Evolutionary conservation across 2,888 invertebrate genomes (phyloP).

Genomic region (Melieria crassipennis): DNA sequence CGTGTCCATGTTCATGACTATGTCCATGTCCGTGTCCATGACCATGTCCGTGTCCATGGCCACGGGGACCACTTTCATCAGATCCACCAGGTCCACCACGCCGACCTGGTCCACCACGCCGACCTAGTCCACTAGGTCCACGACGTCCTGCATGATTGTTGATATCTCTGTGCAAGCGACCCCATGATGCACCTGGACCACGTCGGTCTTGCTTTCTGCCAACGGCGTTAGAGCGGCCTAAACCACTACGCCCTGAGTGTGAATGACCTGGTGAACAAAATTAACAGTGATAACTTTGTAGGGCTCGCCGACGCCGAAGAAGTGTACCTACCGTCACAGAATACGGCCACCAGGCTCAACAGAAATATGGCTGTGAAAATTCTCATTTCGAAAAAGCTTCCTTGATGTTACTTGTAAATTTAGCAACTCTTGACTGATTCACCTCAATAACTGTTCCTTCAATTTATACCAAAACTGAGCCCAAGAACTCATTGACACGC

Average conservation of each 20-base stretch:
- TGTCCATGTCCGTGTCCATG: background rate
- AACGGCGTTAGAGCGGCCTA: too few species aligned
- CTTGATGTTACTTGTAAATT: too few species aligned
- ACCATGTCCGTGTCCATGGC: background rate
- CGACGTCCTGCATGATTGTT: background rate
- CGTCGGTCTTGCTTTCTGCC: too few species aligned
- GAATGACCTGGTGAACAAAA: too few species aligned
- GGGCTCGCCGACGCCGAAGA: too few species aligned
- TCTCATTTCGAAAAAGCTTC: background rate
- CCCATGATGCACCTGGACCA: too few species aligned
- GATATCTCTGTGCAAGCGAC: too few species aligned
- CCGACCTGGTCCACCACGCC: background rate
- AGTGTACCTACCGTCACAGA: background rate
- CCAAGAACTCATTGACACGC: too few species aligned
- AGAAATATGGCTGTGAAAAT: background rate
- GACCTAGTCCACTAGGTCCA: background rate
- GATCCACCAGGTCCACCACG: background rate
- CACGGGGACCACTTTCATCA: background rate
- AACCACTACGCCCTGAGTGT: too few species aligned
- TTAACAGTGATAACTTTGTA: too few species aligned
- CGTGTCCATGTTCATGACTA: background rate
- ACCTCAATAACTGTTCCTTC: background rate
- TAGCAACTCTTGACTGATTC: background rate
- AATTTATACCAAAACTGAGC: too few species aligned
- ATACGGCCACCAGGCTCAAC: background rate